These are phyloP conservation scores for Synanthedon myopaeformis DNA, from an alignment of 2,888 invertebrate species.

Conservation along the genomic window DNA sequence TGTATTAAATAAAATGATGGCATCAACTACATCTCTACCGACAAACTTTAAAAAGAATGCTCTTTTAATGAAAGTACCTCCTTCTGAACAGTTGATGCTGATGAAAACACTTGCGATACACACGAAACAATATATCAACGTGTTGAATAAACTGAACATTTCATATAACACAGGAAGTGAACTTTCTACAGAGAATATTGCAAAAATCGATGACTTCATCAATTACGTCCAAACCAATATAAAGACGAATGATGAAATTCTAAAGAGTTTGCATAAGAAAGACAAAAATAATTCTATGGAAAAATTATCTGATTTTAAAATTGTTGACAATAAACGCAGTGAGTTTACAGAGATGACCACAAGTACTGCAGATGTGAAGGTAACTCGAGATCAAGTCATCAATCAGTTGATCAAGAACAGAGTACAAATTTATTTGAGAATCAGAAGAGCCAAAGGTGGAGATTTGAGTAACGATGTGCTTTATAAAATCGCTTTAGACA, in stretches of 20 bases:
- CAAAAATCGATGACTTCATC: conserved; percentile 30
- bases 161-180: conserved; percentile 14
- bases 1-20: conserved; percentile 23
- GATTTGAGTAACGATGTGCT: conserved; percentile 26
- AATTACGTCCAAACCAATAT: conserved; percentile 25
- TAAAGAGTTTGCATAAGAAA: conserved; percentile 16
- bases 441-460: conserved; percentile 23
- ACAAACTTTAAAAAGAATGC: conserved; percentile 30
- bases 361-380: conserved; percentile 10
- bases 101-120: conserved; percentile 38
- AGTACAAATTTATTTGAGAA: conserved; percentile 28
- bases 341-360: background rate
- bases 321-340: background rate
- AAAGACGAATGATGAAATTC: conserved; percentile 26
- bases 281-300: background rate
- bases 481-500: conserved; percentile 38
- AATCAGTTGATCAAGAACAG: conserved; percentile 48
- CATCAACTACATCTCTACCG: conserved; percentile 14
- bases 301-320: background rate
- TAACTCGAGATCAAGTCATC: conserved; percentile 40
- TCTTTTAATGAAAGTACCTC: conserved; percentile 21
- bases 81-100: conserved; percentile 30
- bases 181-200: conserved; percentile 17
- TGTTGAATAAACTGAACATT: conserved; percentile 25
- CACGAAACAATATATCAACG: conserved; percentile 20